Base-by-base conservation (phyloP, 1,140 invertebrate species). In the Tetranychus cinnabarinus region DNA sequence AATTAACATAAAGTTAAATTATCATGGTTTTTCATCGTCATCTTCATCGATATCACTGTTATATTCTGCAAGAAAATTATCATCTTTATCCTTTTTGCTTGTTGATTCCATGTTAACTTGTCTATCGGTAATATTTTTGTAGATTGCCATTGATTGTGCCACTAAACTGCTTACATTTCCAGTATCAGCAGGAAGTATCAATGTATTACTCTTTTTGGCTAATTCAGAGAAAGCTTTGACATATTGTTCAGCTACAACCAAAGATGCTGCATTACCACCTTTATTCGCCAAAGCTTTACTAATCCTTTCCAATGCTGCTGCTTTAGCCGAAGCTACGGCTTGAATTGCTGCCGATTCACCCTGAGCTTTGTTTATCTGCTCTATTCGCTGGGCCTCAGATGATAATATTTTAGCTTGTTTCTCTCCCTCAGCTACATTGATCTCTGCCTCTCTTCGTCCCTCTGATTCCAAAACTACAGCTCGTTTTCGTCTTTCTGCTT, bases 391-490 rank as follows among this genome's bases (percentile, higher is more conserved):
- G 42, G 76, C 78, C 66, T 79, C 78, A 36, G 90, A 97, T n/a
- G 83, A 83, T 47, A 98, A 77, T 73, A 99, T 96, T 68, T 82
- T 80, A 0, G 92, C 78, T 69, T 82, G 80, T 66, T 93, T 82
- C 73, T 92, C 87, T 68, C 93, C 95, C 72, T 97, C 89, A 0
- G 95, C 95, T 42, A 97, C 84, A 75, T 98, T 99, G 52, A 99
- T 95, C 62, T 96, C 88, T 4, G 92, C 88, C 69, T 91, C 88
- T 61, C 91, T 67, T 5, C 73, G 65, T 71, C 91, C 92, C 77
- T 99, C 95, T 0, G 92, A 97, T 74, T 98, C 92, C 61, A 98
- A 77, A 71, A 99, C 88, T 15, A 87, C 83, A 1, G 96, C 96
- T 69, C 96, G 77, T 73, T 99, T 99, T 69, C 86, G 84, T 58